Evolutionary conservation across 2,888 invertebrate genomes (phyloP).

Genomic region (Habrosyne pyritoides): DNA sequence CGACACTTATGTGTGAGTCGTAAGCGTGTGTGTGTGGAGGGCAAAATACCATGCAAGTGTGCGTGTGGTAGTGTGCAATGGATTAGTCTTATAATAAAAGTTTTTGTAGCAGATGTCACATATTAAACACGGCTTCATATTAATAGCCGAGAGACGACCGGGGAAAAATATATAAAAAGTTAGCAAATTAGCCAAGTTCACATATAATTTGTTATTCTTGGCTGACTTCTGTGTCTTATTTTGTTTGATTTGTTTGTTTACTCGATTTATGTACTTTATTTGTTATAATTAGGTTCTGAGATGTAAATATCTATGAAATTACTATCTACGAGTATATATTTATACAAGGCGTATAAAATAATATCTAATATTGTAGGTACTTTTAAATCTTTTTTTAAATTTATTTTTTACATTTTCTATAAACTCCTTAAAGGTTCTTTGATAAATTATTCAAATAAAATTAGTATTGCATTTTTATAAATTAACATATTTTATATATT

Average conservation of each 20-base stretch:
- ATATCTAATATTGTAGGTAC: too few relatives aligned
- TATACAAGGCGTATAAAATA: too few relatives aligned
- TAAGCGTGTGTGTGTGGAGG: conserved; percentile 41
- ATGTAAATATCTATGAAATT: not conserved
- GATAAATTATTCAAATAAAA: too few relatives aligned
- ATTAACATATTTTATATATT: too few relatives aligned
- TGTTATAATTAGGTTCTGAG: not conserved
- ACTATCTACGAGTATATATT: too few relatives aligned
- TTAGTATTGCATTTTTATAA: too few relatives aligned
- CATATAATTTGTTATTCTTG: conserved; percentile 58
- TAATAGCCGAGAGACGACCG: conserved; percentile 73
- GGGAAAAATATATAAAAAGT: conserved; percentile 80
- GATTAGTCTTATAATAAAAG: conserved; percentile 84
- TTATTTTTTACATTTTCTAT: too few relatives aligned
- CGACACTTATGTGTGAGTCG: conserved; percentile 62
- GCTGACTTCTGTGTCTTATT: conserved; percentile 53
- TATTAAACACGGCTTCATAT: conserved; percentile 81
- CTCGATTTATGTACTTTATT: conserved; percentile 43
- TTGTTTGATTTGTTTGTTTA: conserved; percentile 61
- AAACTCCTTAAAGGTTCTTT: too few relatives aligned
- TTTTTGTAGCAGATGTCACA: conserved; percentile 84
- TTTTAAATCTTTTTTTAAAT: too few relatives aligned
- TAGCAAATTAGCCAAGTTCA: conserved; percentile 71
- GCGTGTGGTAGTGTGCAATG: conserved; percentile 70
- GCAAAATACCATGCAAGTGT: conserved; percentile 42